phyloP scores from a whole-genome alignment of 1,140 invertebrate species.

The Drosophila nigromelanica region DNA sequence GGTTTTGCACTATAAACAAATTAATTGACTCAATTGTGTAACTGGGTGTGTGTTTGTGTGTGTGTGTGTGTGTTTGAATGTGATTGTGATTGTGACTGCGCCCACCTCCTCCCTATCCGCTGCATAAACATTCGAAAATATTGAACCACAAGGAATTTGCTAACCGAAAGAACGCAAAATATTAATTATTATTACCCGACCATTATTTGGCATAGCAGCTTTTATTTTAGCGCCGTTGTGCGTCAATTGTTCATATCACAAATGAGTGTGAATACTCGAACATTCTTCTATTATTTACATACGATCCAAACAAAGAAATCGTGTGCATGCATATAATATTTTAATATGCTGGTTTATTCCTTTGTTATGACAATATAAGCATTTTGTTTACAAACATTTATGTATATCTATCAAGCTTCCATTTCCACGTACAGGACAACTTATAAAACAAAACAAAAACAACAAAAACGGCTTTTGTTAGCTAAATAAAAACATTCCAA shows the following conservation, averaged over 20 bases:
- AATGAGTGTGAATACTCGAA: neutral
- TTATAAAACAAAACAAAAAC: no score
- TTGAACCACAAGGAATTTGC: conserved; percentile 9
- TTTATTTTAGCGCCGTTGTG: neutral
- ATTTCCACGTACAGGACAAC: no score
- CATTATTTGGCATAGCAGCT: conserved; percentile 4
- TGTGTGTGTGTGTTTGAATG: conserved; percentile 24
- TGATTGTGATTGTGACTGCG: no score
- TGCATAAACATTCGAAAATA: no score
- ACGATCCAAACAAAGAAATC: neutral
- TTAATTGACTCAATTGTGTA: conserved; percentile 61
- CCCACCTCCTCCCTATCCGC: no score
- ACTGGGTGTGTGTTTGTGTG: conserved; percentile 4
- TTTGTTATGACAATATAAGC: neutral
- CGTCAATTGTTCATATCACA: conserved; percentile 7
- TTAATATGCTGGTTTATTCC: neutral
- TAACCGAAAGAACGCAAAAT: conserved; percentile 2
- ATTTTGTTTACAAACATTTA: no score
- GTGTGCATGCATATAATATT: neutral
- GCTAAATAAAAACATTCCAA: no score
- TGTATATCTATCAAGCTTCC: no score
- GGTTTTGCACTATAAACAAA: conserved; percentile 77
- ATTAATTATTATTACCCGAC: conserved; percentile 15
- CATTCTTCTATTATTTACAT: conserved; percentile 2
- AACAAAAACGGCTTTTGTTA: no score